Evolutionary conservation across 2,797 vertebrate species (phyloP).

Genomic region (Neostethus bicornis): DNA sequence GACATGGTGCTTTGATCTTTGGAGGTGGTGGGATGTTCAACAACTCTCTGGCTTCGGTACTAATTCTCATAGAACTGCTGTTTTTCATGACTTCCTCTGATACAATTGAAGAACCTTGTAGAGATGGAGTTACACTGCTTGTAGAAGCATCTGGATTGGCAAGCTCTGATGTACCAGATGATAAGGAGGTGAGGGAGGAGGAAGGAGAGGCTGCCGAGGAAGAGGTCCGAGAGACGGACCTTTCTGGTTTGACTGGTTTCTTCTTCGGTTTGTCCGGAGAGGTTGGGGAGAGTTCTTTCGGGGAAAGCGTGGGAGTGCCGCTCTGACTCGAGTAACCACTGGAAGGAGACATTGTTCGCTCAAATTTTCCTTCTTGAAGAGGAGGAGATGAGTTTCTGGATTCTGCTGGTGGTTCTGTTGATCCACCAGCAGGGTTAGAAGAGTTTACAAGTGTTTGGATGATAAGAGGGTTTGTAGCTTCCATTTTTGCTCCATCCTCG

Average conservation of each 20-base stretch:
- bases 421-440: constrained; percentile 20
- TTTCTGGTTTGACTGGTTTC: constrained; percentile 87
- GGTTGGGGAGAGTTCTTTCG: constrained; percentile 80
- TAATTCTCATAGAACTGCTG: constrained; percentile 20
- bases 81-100: constrained; percentile 31
- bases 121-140: constrained; percentile 40
- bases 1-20: constrained; percentile 89
- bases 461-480: constrained; percentile 47
- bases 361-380: constrained; percentile 80
- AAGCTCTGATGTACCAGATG: constrained; percentile 84
- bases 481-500: constrained; percentile 60
- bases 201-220: constrained; percentile 85
- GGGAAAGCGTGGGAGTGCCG: constrained; percentile 90
- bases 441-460: constrained; percentile 29
- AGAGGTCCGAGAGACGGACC: constrained; percentile 81
- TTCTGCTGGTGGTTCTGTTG: constrained; percentile 27
- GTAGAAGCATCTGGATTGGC: constrained; percentile 64
- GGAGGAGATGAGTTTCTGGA: constrained; percentile 60
- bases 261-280: constrained; percentile 82
- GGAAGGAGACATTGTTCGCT: constrained; percentile 95
- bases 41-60: constrained; percentile 61
- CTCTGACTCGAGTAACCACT: constrained; percentile 98
- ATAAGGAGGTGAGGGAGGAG: constrained; percentile 88
- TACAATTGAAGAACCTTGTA: constrained; percentile 28
- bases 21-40: constrained; percentile 91